Evolutionary conservation across 2,888 invertebrate species (phyloP).

Genomic region (Ennomos quercinarius): DNA sequence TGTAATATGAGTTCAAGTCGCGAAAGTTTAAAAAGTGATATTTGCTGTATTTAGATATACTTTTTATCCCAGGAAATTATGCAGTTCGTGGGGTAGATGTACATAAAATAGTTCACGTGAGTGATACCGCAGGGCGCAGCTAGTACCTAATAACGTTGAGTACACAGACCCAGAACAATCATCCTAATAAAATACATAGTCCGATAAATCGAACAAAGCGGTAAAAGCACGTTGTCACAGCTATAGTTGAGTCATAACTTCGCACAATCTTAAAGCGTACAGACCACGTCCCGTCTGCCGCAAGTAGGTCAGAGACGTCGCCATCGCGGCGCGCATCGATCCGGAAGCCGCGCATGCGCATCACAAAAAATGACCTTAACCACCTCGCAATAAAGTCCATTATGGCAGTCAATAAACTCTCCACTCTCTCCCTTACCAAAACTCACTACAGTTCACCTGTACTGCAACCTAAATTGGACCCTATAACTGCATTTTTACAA

Average conservation of each 20-base stretch:
- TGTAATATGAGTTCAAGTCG: too few species aligned
- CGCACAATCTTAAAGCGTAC: conserved; percentile 20
- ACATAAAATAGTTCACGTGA: too few species aligned
- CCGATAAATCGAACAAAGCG: too few species aligned
- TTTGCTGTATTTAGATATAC: too few species aligned
- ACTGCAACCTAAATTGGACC: conserved; percentile 13
- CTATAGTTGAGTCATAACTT: conserved; percentile 9
- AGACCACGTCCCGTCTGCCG: conserved; percentile 37
- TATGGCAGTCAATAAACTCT: conserved; percentile 33
- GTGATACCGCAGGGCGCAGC: too few species aligned
- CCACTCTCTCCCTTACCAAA: conserved; percentile 20
- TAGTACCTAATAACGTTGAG: too few species aligned
- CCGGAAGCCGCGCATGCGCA: conserved; percentile 69
- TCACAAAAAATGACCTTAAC: conserved; percentile 39
- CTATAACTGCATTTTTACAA: background rate
- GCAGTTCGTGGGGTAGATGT: too few species aligned
- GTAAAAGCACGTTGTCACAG: too few species aligned
- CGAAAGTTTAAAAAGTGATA: too few species aligned
- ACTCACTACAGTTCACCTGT: background rate
- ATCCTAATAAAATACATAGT: too few species aligned
- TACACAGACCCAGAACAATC: too few species aligned
- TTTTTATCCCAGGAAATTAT: too few species aligned
- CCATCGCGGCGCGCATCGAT: conserved; percentile 75
- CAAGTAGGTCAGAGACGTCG: conserved; percentile 76
- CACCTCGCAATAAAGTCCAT: conserved; percentile 32